phyloP scores from a whole-genome alignment of 2,113 vertebrate species.

The Hystrix brachyura region DNA sequence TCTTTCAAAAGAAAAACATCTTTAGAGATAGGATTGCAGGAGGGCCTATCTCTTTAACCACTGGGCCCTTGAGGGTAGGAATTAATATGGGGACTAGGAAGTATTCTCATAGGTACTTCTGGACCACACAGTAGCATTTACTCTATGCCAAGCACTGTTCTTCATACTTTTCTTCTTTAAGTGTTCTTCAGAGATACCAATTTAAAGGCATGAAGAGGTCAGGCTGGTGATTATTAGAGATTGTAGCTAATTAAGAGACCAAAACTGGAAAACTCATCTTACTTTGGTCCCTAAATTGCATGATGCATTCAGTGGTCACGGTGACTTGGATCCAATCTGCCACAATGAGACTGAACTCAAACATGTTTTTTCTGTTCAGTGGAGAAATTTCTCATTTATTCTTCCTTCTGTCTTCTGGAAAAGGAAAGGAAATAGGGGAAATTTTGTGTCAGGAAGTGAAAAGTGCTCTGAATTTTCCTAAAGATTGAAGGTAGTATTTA shows the following conservation, averaged over 20 bases:
- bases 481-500: neutral
- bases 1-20: slow-evolving; percentile 65
- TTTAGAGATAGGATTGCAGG: neutral
- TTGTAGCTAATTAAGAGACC: slow-evolving; percentile 23
- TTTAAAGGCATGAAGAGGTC: neutral
- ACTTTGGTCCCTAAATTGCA: slow-evolving; percentile 27
- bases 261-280: slow-evolving; percentile 19
- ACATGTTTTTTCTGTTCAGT: neutral
- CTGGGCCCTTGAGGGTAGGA: neutral
- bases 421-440: neutral
- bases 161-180: slow-evolving; percentile 12
- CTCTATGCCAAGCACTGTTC: neutral
- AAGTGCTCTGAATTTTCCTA: slow-evolving; percentile 47
- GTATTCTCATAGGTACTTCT: slow-evolving; percentile 28
- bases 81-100: neutral
- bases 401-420: neutral
- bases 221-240: slow-evolving; percentile 17
- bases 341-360: neutral
- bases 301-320: neutral
- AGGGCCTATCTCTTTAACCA: slow-evolving; percentile 20
- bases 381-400: slow-evolving; percentile 32
- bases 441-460: slow-evolving; percentile 21
- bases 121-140: neutral
- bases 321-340: neutral
- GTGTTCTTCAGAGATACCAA: neutral